phyloP scores from a whole-genome alignment of 2,797 vertebrate genomes.

The Bovichtus variegatus region DNA sequence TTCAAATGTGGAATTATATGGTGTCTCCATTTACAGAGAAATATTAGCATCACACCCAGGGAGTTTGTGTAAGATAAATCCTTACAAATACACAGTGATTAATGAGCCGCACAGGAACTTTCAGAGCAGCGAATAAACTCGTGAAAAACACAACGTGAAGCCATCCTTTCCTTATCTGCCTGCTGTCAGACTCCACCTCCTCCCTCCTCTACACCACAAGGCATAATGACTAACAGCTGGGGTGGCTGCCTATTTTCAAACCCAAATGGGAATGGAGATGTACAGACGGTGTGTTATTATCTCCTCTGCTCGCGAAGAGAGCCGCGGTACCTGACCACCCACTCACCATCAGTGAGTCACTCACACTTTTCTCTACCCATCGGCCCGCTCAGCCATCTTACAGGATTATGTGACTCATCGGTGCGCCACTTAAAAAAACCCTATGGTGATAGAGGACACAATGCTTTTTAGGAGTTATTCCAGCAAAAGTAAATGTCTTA shows the following conservation, averaged over 20 bases:
- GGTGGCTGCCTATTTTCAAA: constrained; percentile 74
- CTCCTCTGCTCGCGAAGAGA: constrained; percentile 66
- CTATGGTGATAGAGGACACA: constrained; percentile 29
- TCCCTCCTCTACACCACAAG: constrained; percentile 44
- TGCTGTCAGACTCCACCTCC: constrained; percentile 62
- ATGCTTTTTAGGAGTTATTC: constrained; percentile 23
- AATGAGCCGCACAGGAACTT: constrained; percentile 50
- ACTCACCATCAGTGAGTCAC: constrained; percentile 79
- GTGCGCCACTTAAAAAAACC: constrained; percentile 52
- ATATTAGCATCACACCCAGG: constrained; percentile 32
- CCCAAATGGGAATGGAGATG: constrained; percentile 72
- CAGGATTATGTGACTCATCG: constrained; percentile 61
- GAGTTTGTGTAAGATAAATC: constrained; percentile 29
- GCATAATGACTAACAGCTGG: constrained; percentile 80
- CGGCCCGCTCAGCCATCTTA: constrained; percentile 33
- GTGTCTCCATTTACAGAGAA: constrained; percentile 18
- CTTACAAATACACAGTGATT: constrained; percentile 38
- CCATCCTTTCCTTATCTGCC: constrained; percentile 65
- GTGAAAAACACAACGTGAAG: constrained; percentile 29
- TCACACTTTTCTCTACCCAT: constrained; percentile 37
- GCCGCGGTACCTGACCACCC: constrained; percentile 79
- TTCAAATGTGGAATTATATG: constrained; percentile 11
- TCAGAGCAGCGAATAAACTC: constrained; percentile 2
- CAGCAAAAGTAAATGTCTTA: constrained; percentile 8
- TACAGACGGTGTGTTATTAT: constrained; percentile 74